Evolutionary conservation across 2,888 invertebrate genomes (phyloP), one percentile per base, ranked within the genome.

Genomic region (Trichopria drosophilae): DNA sequence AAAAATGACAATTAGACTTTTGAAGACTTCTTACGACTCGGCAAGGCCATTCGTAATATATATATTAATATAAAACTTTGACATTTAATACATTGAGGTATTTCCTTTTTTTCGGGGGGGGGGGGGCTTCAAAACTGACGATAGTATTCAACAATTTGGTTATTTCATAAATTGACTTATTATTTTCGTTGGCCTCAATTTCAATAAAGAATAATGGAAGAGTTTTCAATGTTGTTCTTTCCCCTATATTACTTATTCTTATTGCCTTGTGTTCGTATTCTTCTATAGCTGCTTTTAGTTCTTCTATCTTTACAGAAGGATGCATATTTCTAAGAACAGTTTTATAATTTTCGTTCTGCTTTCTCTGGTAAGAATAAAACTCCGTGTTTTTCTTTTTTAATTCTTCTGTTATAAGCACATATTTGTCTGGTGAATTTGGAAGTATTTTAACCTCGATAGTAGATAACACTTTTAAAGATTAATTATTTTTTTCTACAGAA

Each of bases 121-220:
- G 19, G n/a, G n/a, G n/a, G n/a, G n/a, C 20, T 36, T 36, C 20
- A 36, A 36, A 22, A n/a, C 22, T 36, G 6, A 36, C 22, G 20
- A 22, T 36, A 10, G 20, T 22, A 23, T 36, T 22, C 19, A 36
- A 19, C 36, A 36, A 22, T 12, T 36, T 20, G 10, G 36, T 19
- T 4, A 36, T 36, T 36, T 36, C 36, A 12, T 6, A 36, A 12
- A 36, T 23, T 6, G 20, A 22, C 10, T 10, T 3, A 12, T 36
- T 36, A 12, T 36, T 36, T 6, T 18, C 18, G 6, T 16, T 36
- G 3, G 36, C 20, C 3, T 20, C 36, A 6, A 36, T 6, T 22
- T 36, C 36, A 3, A 36, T 23, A 10, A 6, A 36, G 10, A 36
- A 36, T 10, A 36, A 19, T 3, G 36, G 20, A 4, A 36, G 36